Percentiles rank a stretch among this genome's conserved stretches.
phyloP scores from a whole-genome alignment of 2,888 invertebrate genomes.

The Agonopterix arenella region DNA sequence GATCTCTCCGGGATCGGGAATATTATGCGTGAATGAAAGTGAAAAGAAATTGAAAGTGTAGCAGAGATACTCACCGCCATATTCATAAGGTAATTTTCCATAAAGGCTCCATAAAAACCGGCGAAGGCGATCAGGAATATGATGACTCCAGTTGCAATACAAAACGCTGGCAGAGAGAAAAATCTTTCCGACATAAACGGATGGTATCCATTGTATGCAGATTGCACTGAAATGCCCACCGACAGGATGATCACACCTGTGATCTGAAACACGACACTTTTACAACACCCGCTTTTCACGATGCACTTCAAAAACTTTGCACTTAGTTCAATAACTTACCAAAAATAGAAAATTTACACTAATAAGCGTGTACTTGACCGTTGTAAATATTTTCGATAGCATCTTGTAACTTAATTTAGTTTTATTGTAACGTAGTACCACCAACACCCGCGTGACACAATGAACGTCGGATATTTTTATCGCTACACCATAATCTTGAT shows the following conservation, averaged over 20 bases:
- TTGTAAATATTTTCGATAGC: slow-evolving; percentile 64
- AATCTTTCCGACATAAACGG: slow-evolving; percentile 81
- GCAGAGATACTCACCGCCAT: slow-evolving; percentile 80
- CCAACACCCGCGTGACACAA: slow-evolving; percentile 40
- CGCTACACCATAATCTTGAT: slow-evolving; percentile 62
- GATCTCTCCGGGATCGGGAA: too few relatives aligned
- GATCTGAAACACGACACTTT: slow-evolving; percentile 75
- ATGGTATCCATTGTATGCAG: slow-evolving; percentile 80
- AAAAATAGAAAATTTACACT: slow-evolving; percentile 59
- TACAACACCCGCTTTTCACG: slow-evolving; percentile 3
- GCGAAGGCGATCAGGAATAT: slow-evolving; percentile 89
- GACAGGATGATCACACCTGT: slow-evolving; percentile 87
- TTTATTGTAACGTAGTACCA: slow-evolving; percentile 6
- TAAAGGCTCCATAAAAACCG: slow-evolving; percentile 92
- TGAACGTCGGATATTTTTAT: slow-evolving; percentile 60
- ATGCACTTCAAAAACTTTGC: not conserved
- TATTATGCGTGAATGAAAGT: slow-evolving; percentile 1
- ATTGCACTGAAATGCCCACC: slow-evolving; percentile 82
- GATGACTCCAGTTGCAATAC: slow-evolving; percentile 83
- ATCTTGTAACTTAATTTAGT: slow-evolving; percentile 35
- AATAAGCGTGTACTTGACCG: slow-evolving; percentile 62
- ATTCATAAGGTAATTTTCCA: slow-evolving; percentile 89
- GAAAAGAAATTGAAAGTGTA: slow-evolving; percentile 5
- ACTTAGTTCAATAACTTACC: slow-evolving; percentile 43
- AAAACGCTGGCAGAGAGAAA: slow-evolving; percentile 83